Evolutionary conservation across 2,797 vertebrate species (phyloP).

Genomic region (Dipus sagitta): DNA sequence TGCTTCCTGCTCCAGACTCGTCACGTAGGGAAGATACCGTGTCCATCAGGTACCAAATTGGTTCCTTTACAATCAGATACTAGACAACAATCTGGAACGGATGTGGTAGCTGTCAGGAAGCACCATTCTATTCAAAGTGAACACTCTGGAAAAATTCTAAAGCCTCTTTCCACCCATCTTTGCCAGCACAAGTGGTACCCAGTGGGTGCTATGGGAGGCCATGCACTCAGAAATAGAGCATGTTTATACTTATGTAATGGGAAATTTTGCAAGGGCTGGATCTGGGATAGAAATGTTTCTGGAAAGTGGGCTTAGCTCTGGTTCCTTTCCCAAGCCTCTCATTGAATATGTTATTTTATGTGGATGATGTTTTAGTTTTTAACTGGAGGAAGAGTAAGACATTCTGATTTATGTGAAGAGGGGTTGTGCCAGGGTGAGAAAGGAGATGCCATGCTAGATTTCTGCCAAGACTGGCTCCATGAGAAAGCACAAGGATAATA

Average conservation of each 20-base stretch:
- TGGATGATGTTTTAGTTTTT: background rate
- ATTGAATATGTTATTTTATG: background rate
- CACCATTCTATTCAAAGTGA: background rate
- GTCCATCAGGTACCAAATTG: background rate
- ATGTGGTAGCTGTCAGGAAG: background rate
- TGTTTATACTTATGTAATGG: background rate
- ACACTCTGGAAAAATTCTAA: constrained; percentile 2
- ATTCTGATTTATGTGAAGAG: background rate
- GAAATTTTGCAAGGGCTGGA: background rate
- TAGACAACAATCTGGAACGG: background rate
- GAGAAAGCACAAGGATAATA: background rate
- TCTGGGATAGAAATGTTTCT: background rate
- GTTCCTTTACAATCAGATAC: background rate
- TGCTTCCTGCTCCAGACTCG: background rate
- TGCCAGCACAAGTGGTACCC: too few relatives aligned
- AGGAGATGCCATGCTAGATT: background rate
- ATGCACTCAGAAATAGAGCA: background rate
- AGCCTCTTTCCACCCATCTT: background rate
- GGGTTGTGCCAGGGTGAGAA: background rate
- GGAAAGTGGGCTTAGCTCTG: background rate
- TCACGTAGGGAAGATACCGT: background rate
- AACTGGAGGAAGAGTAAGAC: background rate
- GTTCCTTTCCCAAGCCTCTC: background rate
- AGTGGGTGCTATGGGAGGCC: background rate
- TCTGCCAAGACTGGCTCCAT: background rate